These are phyloP conservation scores for Cariama cristata DNA, from an alignment of 2,113 vertebrate species.

Conservation along the genomic window DNA sequence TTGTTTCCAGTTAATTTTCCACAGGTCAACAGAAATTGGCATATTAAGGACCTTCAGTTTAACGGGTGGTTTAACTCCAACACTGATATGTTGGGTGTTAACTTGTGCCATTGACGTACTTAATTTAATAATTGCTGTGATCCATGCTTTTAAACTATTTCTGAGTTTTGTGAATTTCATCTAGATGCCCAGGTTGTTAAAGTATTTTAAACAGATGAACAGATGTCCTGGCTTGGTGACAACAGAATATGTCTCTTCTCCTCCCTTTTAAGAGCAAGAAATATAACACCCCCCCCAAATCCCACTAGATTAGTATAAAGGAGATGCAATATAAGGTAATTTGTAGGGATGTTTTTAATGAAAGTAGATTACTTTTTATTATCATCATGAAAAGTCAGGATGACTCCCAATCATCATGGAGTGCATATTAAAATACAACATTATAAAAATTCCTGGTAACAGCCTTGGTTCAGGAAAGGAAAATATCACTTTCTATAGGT, in stretches of 20 bases:
- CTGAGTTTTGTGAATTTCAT: background rate
- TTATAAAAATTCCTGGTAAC: background rate
- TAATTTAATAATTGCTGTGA: background rate
- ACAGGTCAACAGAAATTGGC: background rate
- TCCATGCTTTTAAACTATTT: background rate
- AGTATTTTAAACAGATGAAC: background rate
- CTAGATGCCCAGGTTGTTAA: background rate
- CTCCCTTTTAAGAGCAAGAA: background rate
- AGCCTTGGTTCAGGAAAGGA: background rate
- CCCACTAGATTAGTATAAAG: background rate
- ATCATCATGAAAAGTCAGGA: background rate
- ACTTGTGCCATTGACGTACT: background rate
- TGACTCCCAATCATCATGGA: background rate
- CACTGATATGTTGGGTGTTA: background rate
- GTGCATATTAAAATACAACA: background rate
- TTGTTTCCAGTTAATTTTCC: background rate
- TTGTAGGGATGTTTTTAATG: background rate
- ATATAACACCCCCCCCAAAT: background rate
- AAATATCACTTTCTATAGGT: background rate
- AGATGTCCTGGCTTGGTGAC: too few species aligned
- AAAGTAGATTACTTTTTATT: background rate
- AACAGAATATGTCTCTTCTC: background rate
- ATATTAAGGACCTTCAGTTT: background rate
- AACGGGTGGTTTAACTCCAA: background rate
- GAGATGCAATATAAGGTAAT: background rate